Evolutionary conservation across 2,888 invertebrate genomes (phyloP).

Genomic region (Rhaphigaster nebulosa): DNA sequence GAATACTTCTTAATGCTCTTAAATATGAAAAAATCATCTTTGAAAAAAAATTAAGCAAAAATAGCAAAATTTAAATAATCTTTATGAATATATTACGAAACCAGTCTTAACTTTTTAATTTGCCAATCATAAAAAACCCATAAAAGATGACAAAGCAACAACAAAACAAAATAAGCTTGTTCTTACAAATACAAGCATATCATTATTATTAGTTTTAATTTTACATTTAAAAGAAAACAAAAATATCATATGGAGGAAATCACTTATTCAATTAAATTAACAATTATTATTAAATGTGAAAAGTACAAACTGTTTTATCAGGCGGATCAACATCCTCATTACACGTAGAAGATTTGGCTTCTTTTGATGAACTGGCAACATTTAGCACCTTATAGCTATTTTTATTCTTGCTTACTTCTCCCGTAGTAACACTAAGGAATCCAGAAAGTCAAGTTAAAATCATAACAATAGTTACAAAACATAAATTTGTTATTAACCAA

Average conservation of each 20-base stretch:
- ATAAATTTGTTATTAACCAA: not conserved
- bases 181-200: not conserved
- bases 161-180: not conserved
- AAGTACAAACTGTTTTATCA: slow-evolving; percentile 51
- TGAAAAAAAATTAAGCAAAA: too few relatives aligned
- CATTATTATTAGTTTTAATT: not conserved
- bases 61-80: too few relatives aligned
- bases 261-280: not conserved
- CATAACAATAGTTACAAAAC: not conserved
- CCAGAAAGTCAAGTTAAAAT: not conserved
- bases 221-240: not conserved
- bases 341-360: not conserved
- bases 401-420: slow-evolving; percentile 2
- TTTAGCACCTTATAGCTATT: not conserved
- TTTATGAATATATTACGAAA: not conserved
- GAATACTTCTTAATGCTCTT: too few relatives aligned
- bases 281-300: not conserved
- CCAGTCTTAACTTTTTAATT: not conserved
- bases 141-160: not conserved
- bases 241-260: not conserved
- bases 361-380: slow-evolving; percentile 33
- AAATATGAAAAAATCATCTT: too few relatives aligned
- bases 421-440: not conserved
- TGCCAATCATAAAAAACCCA: not conserved
- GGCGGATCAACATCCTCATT: slow-evolving; percentile 54